Evolutionary conservation across 2,888 invertebrate species (phyloP).

Genomic region (Tetrapedia diversipes): DNA sequence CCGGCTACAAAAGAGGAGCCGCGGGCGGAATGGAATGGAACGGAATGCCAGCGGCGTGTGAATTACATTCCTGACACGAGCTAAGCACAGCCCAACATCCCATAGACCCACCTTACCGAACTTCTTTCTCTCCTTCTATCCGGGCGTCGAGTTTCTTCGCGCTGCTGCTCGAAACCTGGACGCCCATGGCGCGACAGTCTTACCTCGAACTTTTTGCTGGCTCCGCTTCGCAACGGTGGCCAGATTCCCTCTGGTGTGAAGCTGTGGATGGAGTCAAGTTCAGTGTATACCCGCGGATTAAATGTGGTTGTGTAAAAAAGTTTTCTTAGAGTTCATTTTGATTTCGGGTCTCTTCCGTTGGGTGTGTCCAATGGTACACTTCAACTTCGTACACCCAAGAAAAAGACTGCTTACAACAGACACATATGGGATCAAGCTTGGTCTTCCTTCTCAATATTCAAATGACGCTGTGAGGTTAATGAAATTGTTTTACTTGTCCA

Average conservation of each 20-base stretch:
- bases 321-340: too few species aligned
- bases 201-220: slow-evolving; percentile 58
- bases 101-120: slow-evolving; percentile 71
- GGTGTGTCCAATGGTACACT: too few species aligned
- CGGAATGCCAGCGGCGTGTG: slow-evolving; percentile 80
- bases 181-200: slow-evolving; percentile 36
- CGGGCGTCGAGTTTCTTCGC: slow-evolving; percentile 38
- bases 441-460: too few species aligned
- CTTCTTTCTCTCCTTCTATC: slow-evolving; percentile 57
- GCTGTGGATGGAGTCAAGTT: too few species aligned
- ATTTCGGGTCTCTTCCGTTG: too few species aligned
- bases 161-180: slow-evolving; percentile 26
- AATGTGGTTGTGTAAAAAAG: too few species aligned
- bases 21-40: slow-evolving; percentile 73
- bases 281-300: too few species aligned
- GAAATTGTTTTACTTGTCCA: too few species aligned
- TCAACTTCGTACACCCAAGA: too few species aligned
- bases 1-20: slow-evolving; percentile 72
- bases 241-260: slow-evolving; percentile 16
- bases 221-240: slow-evolving; percentile 21
- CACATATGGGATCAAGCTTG: too few species aligned
- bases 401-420: too few species aligned
- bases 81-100: slow-evolving; percentile 77
- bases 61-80: slow-evolving; percentile 81
- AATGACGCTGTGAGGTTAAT: too few species aligned